Conservation (phyloP, 2,113 vertebrate genomes). For the Trachemys scripta region DNA sequence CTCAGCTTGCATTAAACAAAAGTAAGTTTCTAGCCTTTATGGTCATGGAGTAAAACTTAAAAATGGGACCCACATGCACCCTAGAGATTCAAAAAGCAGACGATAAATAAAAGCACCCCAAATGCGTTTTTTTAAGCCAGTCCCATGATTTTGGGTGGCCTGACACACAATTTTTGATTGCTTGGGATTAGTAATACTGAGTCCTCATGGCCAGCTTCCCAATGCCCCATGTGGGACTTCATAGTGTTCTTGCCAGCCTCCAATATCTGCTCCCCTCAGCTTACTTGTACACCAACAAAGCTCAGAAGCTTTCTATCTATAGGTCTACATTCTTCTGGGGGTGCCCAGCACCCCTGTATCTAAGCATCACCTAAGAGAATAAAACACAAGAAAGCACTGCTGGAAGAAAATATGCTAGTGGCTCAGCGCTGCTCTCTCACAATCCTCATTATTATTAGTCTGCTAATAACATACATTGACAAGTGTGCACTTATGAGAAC, state of each 20-base stretch:
- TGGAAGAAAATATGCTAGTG: slow-evolving; percentile 8
- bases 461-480: neutral
- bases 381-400: neutral
- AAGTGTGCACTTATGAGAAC: neutral
- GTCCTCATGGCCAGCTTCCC: neutral
- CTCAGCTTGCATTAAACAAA: neutral
- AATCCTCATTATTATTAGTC: neutral
- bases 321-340: neutral
- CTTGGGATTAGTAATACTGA: neutral
- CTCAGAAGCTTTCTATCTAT: neutral
- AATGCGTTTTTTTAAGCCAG: neutral
- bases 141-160: neutral
- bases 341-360: neutral
- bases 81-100: neutral
- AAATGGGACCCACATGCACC: neutral
- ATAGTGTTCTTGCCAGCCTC: neutral
- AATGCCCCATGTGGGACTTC: neutral
- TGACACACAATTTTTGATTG: neutral
- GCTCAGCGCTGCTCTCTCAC: neutral
- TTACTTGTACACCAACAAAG: neutral
- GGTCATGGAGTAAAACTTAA: neutral
- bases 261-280: neutral
- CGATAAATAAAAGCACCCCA: neutral
- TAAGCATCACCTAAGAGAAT: neutral
- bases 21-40: neutral